Percentiles rank a stretch among this genome's conserved stretches.
phyloP scores from a whole-genome alignment of 2,888 invertebrate species.

The Trichopoda pennipes region DNA sequence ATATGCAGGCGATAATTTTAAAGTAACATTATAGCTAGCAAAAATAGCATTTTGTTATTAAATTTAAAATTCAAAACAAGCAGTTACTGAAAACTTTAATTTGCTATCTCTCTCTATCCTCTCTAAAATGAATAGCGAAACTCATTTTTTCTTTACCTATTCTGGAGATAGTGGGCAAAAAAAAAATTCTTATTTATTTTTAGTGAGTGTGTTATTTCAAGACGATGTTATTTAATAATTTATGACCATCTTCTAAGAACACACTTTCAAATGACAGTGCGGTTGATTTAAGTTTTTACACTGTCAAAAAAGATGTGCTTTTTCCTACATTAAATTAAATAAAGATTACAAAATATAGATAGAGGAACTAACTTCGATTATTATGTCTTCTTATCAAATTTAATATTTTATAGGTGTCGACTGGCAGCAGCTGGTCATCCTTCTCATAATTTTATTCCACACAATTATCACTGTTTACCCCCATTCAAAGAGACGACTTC shows the following conservation, averaged over 20 bases:
- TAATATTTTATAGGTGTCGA: too few species aligned
- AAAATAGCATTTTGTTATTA: conserved; percentile 29
- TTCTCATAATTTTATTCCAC: too few species aligned
- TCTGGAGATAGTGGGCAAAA: neutral
- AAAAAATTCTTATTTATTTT: neutral
- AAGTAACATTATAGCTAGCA: neutral
- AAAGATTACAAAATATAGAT: too few species aligned
- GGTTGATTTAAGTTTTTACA: conserved; percentile 19
- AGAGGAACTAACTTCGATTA: too few species aligned
- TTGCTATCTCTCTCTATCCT: neutral
- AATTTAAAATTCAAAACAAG: neutral
- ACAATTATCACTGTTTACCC: too few species aligned
- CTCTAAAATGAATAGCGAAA: neutral
- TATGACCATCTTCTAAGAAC: conserved; percentile 75
- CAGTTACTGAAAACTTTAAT: neutral
- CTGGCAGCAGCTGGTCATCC: too few species aligned
- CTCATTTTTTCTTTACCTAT: neutral
- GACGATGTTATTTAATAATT: conserved; percentile 77
- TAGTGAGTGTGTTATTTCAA: conserved; percentile 69
- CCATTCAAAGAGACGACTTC: too few species aligned
- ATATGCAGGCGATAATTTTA: conserved; percentile 34
- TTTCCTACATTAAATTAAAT: too few species aligned
- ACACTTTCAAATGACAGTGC: conserved; percentile 74
- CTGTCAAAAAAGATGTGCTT: neutral
- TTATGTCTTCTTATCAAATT: too few species aligned